Conservation (phyloP, 2,797 vertebrate genomes). For the Semaprochilodus insignis region DNA sequence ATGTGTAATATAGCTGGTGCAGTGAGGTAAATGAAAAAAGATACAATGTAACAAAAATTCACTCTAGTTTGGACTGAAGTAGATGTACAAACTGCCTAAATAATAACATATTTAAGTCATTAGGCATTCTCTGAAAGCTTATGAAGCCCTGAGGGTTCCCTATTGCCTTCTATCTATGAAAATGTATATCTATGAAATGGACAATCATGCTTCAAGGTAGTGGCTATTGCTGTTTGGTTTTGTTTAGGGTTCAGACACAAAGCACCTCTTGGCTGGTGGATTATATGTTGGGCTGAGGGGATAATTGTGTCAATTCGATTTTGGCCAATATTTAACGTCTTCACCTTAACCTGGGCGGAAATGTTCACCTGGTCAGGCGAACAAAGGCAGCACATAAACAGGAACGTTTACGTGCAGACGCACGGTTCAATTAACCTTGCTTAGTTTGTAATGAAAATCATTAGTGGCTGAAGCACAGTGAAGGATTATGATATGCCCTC, state of each 20-base stretch:
- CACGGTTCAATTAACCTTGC: constrained; percentile 8
- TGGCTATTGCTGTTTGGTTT: background rate
- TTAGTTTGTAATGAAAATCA: constrained; percentile 47
- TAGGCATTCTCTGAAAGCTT: no score
- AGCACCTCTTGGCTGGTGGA: background rate
- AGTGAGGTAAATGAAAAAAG: no score
- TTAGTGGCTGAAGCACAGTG: constrained; percentile 39
- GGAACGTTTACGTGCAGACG: background rate
- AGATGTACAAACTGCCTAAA: no score
- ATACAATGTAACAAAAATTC: no score
- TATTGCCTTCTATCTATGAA: no score
- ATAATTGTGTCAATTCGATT: background rate
- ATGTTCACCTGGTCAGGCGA: background rate
- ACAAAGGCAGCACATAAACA: constrained; percentile 11
- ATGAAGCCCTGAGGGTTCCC: no score
- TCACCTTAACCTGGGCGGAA: background rate
- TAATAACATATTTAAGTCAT: no score
- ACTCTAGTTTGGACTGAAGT: no score
- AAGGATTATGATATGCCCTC: constrained; percentile 41
- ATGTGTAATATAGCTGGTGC: no score
- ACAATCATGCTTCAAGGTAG: background rate
- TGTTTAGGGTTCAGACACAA: background rate
- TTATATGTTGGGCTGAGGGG: background rate
- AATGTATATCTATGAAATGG: background rate
- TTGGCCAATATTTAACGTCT: background rate